Base-by-base conservation (phyloP, 2,797 vertebrate species). In the Syncerus caffer region DNA sequence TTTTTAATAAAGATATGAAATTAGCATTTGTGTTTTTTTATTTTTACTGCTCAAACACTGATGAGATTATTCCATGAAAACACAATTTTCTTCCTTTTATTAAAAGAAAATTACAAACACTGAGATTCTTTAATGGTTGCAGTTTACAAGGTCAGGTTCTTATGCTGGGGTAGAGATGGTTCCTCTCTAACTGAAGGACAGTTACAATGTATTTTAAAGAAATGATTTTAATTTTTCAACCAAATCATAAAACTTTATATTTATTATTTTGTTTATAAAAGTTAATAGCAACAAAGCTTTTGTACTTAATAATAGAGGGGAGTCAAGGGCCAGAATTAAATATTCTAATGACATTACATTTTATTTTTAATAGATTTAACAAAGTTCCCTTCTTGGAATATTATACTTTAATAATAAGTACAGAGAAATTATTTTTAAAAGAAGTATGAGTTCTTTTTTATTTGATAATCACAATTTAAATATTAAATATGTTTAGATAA, bases 1-100 rank as follows among this genome's bases (percentile, higher is more conserved):
- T 85, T 90, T 96, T 93, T 85, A 67, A 87, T 64, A 89, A 93
- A 78, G 29, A 64, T 78, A 93, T 67, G 25, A 89, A 90, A 92
- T 92, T 83, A n/a, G 29, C 17, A 23, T 76, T 78, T 95, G 42
- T 51, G 85, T 17, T 91, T 91, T 42, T 17, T 27, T 47, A 67
- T 71, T 83, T 96, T 89, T 79, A 78, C n/a, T 31, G 76, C 13
- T 71, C 53, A 97, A 78, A 90, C 16, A 84, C 10, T 67, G 55
- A 53, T 85, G 51, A 91, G 13, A 85, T 82, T 45, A 74, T 86
- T 64, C n/a, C 89, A 94, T 71, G 27, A 88, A 92, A 78, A 50
- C 53, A 78, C 16, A 79, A 62, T 74, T 95, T 13, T 85, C 21
- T 71, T 82, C 23, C 34, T 38, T 97, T 92, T 92, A 79, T 74